A percentile compares a stretch with the other conserved stretches of the same genome.
These are phyloP conservation scores for Lasioglossum morio DNA, from an alignment of 2,888 invertebrate species.

Conservation along the genomic window DNA sequence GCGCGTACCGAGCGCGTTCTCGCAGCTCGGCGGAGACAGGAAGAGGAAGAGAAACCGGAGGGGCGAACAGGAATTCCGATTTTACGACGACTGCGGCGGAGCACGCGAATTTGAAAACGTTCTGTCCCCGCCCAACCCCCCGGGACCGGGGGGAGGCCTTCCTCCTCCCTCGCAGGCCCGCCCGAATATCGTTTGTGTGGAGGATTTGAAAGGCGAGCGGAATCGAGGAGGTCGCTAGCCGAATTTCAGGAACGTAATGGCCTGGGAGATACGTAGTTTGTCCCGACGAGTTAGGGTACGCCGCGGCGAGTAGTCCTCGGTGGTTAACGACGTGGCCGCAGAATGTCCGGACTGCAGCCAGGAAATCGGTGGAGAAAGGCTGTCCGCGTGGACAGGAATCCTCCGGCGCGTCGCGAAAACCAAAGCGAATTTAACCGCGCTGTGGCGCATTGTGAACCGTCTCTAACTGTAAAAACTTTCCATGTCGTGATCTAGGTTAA, in stretches of 20 bases:
- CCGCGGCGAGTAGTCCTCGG: conserved; percentile 32
- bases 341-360: conserved; percentile 50
- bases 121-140: neutral
- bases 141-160: neutral
- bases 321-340: conserved; percentile 44
- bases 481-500: neutral
- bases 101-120: conserved; percentile 55
- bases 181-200: conserved; percentile 11
- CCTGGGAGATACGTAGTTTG: conserved; percentile 7
- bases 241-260: conserved; percentile 25
- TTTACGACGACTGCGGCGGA: conserved; percentile 38
- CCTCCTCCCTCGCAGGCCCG: neutral
- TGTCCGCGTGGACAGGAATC: conserved; percentile 67
- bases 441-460: neutral
- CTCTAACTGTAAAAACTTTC: neutral
- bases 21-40: conserved; percentile 5
- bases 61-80: conserved; percentile 58
- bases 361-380: conserved; percentile 59
- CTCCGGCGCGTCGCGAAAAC: conserved; percentile 10
- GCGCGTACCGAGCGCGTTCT: conserved; percentile 19
- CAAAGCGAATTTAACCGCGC: neutral
- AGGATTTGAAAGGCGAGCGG: conserved; percentile 26
- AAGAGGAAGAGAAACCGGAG: neutral
- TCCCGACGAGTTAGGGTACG: conserved; percentile 25
- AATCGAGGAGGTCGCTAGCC: conserved; percentile 8